Conservation (phyloP, 1,140 invertebrate genomes). For the Cepaea nemoralis region DNA sequence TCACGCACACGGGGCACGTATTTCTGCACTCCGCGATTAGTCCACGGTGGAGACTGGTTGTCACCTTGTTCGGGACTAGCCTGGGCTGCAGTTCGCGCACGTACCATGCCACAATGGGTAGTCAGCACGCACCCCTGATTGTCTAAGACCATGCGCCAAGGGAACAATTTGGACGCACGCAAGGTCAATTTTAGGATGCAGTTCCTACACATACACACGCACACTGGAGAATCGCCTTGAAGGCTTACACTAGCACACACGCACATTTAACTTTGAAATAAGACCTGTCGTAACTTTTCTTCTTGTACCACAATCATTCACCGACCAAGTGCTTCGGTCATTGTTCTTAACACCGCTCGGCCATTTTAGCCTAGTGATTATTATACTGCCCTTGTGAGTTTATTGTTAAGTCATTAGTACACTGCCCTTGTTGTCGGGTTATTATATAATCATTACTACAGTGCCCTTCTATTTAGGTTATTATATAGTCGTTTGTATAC, state of each 20-base stretch:
- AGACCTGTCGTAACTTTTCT: neutral
- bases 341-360: no score
- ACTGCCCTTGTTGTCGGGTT: no score
- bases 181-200: constrained; percentile 33
- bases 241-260: neutral
- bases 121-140: constrained; percentile 30
- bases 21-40: neutral
- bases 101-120: constrained; percentile 28
- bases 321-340: no score
- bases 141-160: constrained; percentile 31
- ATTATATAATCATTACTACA: no score
- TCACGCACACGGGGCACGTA: constrained; percentile 20
- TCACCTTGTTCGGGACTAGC: constrained; percentile 25
- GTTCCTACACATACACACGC: constrained; percentile 21
- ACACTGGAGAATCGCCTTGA: neutral
- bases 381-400: no score
- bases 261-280: constrained; percentile 8
- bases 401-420: no score
- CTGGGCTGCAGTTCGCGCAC: constrained; percentile 18
- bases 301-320: neutral
- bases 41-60: constrained; percentile 12
- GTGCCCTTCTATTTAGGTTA: no score
- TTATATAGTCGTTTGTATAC: no score
- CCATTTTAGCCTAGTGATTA: no score
- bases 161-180: constrained; percentile 39